Base-by-base conservation (phyloP, 2,113 vertebrate genomes). In the Silurus glanis region DNA sequence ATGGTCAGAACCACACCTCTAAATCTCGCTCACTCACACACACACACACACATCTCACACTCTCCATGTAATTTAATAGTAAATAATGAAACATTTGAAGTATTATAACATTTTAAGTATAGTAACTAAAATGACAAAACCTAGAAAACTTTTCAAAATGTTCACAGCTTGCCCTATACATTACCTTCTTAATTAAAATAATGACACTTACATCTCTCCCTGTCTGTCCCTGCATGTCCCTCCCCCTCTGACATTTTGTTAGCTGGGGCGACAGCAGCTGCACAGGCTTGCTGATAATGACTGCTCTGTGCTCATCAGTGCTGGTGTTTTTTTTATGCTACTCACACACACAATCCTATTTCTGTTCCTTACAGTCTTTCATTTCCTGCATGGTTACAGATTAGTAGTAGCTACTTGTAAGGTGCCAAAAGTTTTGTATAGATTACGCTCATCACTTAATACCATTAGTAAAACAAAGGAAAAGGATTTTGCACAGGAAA, bases 1-100 rank as follows among this genome's bases (percentile, higher is more conserved):
- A 98, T 0, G 97, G 98, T 99, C 91, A 95, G 92, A 85, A 82
- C 74, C 45, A 84, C 55, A 23, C 23, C 55, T 74, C n/a, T 67
- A 51, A 75, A 3, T 74, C 55, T 66, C 66, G 59, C 17, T n/a
- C 28, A n/a, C 79, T 55, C 62, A 21, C 66, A 12, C 25, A 14
- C 28, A 47, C 28, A 23, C 58, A 10, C 69, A 49, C 78, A 72
- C 51, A 61, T 62, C 28, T 64, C 45, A 74, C 61, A 55, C 51
- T 78, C 21, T 25, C 13, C 7, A 37, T 59, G 37, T 80, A 59
- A 58, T 37, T 9, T 3, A 19, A 59, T 6, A 19, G 23, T 25
- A 76, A 25, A n/a, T 51, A 53, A 37, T 2, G 2, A 37, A 37
- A 37, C 37, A 37, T 37, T 37, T 37, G 37, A 37, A 37, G 37